Base-by-base conservation (phyloP, 2,797 vertebrate genomes). In the Onychomys leucogaster region DNA sequence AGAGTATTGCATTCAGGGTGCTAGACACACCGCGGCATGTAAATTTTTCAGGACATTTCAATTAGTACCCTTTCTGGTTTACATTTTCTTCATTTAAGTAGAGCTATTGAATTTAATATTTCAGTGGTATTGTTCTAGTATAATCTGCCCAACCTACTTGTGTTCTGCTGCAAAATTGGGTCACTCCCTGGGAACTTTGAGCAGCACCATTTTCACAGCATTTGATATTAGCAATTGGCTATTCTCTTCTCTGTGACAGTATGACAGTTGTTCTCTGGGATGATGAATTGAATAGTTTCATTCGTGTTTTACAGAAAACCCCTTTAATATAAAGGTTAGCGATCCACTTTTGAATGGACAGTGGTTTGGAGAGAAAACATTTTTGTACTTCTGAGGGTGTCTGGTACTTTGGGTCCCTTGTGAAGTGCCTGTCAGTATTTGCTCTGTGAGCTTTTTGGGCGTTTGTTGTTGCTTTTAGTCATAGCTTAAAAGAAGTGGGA, bases 221-320 rank as follows among this genome's bases (percentile, higher is more conserved):
- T 97, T 95, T 92, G 87, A 80, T 55, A 23, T 61, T 37, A 93
- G 67, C 92, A 78, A 6, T 7, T 71, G 82, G 52, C 5, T 32
- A 3, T 90, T 90, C 52, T 91, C 55, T 52, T 85, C 37, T 94
- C 16, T 78, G 65, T 80, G 90, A 0, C 7, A 96, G 67, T 34
- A 7, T 83, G 94, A 67, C 29, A 52, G 84, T 14, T 94, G 94
- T 96, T 78, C 94, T 96, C 81, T 71, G 92, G 90, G 94, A 46
- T 96, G 95, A 96, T 89, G 91, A 76, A 92, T 57, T 76, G 94
- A 97, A 73, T 2, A 37, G 88, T n/a, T 91, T 92, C 37, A 0
- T n/a, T 77, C 4, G 2, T 1, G 0, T 96, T 96, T 94, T 97
- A 89, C 78, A 77, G 76, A 14, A 57, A 80, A 25, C 16, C 80